phyloP scores from a whole-genome alignment of 2,888 invertebrate species.

The Dolichomitus sp. region DNA sequence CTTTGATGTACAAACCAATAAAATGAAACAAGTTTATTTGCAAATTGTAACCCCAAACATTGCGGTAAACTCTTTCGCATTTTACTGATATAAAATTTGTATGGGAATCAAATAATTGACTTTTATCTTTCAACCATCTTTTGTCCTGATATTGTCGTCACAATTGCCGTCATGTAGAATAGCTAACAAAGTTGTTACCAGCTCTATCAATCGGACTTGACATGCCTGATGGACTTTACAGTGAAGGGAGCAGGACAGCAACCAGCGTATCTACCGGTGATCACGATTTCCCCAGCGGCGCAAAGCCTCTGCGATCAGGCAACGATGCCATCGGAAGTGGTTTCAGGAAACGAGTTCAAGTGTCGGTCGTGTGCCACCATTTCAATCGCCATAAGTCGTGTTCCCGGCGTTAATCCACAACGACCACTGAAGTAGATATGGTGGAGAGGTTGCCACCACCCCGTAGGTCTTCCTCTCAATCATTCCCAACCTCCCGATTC shows the following conservation, averaged over 20 bases:
- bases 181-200: background rate
- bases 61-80: background rate
- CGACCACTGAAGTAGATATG: background rate
- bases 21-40: background rate
- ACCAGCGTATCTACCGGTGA: background rate
- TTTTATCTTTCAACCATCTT: background rate
- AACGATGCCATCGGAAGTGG: conserved; percentile 14
- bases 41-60: background rate
- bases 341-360: conserved; percentile 12
- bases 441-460: background rate
- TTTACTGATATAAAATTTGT: background rate
- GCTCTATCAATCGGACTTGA: background rate
- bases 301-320: background rate
- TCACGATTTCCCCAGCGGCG: background rate
- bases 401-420: conserved; percentile 27
- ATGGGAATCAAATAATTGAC: background rate
- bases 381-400: conserved; percentile 24
- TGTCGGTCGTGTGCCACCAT: conserved; percentile 50
- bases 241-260: background rate
- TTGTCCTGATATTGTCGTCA: background rate
- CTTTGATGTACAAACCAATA: background rate
- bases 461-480: conserved; percentile 6
- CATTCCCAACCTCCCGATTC: conserved; percentile 40
- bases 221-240: background rate
- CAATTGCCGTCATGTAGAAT: background rate